Evolutionary conservation across 2,888 invertebrate genomes (phyloP).

Genomic region (Andrena trimmerana): DNA sequence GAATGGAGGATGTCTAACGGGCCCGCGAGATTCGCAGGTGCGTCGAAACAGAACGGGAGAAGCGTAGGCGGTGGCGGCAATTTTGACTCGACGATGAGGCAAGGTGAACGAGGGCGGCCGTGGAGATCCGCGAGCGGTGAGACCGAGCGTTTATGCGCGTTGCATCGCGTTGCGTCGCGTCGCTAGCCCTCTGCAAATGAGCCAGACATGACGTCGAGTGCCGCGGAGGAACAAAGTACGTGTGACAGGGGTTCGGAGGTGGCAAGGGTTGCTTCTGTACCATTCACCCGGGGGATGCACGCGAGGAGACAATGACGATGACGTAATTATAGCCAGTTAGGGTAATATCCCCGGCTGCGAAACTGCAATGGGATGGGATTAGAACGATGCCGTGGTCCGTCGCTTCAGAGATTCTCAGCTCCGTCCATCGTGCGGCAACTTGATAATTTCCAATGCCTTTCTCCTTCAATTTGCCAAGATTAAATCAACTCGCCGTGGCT

Average conservation of each 20-base stretch:
- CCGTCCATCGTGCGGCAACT: too few relatives aligned
- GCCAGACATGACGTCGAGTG: background rate
- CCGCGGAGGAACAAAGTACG: conserved; percentile 26
- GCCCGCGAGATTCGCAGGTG: conserved; percentile 40
- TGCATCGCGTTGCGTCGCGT: background rate
- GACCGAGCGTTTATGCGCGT: conserved; percentile 23
- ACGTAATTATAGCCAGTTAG: conserved; percentile 82
- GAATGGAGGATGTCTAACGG: conserved; percentile 24
- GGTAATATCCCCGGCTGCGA: conserved; percentile 78
- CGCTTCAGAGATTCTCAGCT: conserved; percentile 24
- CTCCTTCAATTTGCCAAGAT: too few relatives aligned
- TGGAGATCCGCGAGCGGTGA: conserved; percentile 9
- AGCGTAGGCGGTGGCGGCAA: background rate
- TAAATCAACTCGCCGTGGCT: background rate
- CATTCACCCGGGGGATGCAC: conserved; percentile 68
- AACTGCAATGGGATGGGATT: conserved; percentile 74
- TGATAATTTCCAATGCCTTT: background rate
- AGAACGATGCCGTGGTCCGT: conserved; percentile 49
- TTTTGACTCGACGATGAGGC: conserved; percentile 11
- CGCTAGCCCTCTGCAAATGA: conserved; percentile 21
- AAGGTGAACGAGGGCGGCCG: background rate
- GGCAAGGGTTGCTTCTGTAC: conserved; percentile 46
- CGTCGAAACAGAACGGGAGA: conserved; percentile 22
- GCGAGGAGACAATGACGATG: conserved; percentile 80
- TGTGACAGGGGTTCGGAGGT: conserved; percentile 15